Evolutionary conservation across 2,797 vertebrate species (phyloP), one percentile per base, ranked within the genome.

Genomic region (Trematomus bernacchii): DNA sequence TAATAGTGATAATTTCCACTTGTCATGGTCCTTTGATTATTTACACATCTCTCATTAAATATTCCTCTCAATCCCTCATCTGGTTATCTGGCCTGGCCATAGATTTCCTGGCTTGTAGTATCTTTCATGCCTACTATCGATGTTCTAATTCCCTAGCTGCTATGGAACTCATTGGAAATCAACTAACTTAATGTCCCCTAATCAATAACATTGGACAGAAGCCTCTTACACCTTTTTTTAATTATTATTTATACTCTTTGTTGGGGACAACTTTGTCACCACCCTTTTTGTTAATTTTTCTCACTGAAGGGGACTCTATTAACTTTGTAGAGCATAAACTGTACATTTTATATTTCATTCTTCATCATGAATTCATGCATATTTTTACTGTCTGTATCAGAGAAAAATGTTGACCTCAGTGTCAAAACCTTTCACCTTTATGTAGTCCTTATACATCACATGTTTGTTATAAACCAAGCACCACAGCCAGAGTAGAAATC

Each of bases 91-190:
- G 61, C 58, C 7, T 71, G 47, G 11, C 69, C 46, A 19, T 58
- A 75, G 65, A 75, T 47, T 37, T 75, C 7, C 14, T 54, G 44
- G 27, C 51, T 71, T 48, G 33, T 80, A 43, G 52, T 46, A 60
- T 72, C 3, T 15, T 65, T 84, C 54, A 70, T 61, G 21, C 46
- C 44, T 16, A 6, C 19, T 44, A 16, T 55, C 37, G 1, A 14
- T 66, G 52, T 15, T 71, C 21, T 66, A 68, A 27, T 78, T 73
- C 27, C 48, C 40, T 50, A 19, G 62, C 53, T 71, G 73, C 67
- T 60, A n/a, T 44, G 53, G 57, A 73, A 70, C 67, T 77, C 64
- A 82, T 77, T 77, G 61, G 68, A 70, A 77, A 57, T 60, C 27
- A 27, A 51, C 66, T 82, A 40, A 71, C 51, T 73, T 55, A 6